Conservation (phyloP, 2,888 invertebrate genomes). For the Clusia tigrina region DNA sequence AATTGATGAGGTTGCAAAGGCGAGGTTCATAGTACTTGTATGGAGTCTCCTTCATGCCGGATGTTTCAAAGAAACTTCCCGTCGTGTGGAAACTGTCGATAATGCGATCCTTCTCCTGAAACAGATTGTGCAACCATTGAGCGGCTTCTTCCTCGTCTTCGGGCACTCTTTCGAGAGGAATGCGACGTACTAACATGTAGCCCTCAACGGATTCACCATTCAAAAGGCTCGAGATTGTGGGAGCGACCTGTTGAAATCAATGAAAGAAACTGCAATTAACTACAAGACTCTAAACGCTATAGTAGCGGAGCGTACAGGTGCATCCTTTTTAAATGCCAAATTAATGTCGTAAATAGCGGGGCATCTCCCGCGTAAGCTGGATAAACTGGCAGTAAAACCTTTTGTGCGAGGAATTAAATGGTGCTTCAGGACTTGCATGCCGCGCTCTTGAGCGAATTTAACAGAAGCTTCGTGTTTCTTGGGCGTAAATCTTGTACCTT, state of each 20-base stretch:
- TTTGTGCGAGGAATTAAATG: slow-evolving; percentile 94
- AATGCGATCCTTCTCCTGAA: slow-evolving; percentile 77
- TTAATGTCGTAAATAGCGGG: slow-evolving; percentile 86
- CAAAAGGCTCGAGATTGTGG: slow-evolving; percentile 81
- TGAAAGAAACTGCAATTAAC: neutral
- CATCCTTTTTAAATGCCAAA: slow-evolving; percentile 73
- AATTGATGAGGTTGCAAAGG: slow-evolving; percentile 75
- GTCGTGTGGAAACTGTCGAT: slow-evolving; percentile 63
- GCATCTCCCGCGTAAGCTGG: slow-evolving; percentile 80
- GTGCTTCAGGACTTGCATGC: slow-evolving; percentile 84
- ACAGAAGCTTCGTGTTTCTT: slow-evolving; percentile 87
- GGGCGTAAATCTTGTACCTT: slow-evolving; percentile 90
- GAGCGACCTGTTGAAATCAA: slow-evolving; percentile 66
- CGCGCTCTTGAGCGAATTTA: slow-evolving; percentile 86
- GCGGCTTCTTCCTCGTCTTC: slow-evolving; percentile 74
- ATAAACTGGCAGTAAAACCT: slow-evolving; percentile 88
- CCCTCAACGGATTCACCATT: slow-evolving; percentile 77
- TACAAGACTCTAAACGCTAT: neutral
- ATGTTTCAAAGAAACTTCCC: slow-evolving; percentile 81
- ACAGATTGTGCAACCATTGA: slow-evolving; percentile 83
- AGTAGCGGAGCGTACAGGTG: slow-evolving; percentile 64
- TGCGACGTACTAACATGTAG: slow-evolving; percentile 81
- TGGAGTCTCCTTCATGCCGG: slow-evolving; percentile 73
- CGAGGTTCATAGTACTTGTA: slow-evolving; percentile 70
- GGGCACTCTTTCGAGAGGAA: slow-evolving; percentile 83